Evolutionary conservation across 2,113 vertebrate genomes (phyloP).

Genomic region (Sorex araneus): DNA sequence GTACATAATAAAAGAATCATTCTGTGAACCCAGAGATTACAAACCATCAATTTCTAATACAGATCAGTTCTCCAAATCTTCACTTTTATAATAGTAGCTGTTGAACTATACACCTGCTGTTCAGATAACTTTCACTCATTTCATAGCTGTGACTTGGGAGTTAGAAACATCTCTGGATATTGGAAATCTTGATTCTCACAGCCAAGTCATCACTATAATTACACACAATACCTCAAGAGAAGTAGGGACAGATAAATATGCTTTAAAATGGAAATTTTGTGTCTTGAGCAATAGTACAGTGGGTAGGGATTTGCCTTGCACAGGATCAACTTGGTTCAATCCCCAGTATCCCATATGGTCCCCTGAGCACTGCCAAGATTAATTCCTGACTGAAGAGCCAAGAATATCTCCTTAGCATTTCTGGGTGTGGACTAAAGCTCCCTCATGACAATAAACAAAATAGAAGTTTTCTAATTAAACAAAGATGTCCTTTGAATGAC

Average conservation of each 20-base stretch:
- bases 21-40: neutral
- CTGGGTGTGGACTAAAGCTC: no score
- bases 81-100: neutral
- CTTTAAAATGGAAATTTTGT: conserved; percentile 29
- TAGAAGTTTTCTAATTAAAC: conserved; percentile 35
- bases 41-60: neutral
- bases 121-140: neutral
- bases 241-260: conserved; percentile 6
- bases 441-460: neutral
- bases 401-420: no score
- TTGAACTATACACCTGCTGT: neutral
- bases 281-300: neutral
- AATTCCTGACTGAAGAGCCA: no score
- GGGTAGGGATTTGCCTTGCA: no score
- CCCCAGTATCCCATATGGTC: no score
- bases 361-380: no score
- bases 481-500: conserved; percentile 48
- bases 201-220: neutral
- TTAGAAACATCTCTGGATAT: neutral
- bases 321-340: no score
- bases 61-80: conserved; percentile 29
- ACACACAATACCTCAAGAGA: neutral
- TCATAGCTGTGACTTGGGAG: neutral
- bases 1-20: conserved; percentile 35
- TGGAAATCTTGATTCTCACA: conserved; percentile 33